Base-by-base conservation (phyloP, 2,113 vertebrate genomes). In the Tragelaphus buxtoni region DNA sequence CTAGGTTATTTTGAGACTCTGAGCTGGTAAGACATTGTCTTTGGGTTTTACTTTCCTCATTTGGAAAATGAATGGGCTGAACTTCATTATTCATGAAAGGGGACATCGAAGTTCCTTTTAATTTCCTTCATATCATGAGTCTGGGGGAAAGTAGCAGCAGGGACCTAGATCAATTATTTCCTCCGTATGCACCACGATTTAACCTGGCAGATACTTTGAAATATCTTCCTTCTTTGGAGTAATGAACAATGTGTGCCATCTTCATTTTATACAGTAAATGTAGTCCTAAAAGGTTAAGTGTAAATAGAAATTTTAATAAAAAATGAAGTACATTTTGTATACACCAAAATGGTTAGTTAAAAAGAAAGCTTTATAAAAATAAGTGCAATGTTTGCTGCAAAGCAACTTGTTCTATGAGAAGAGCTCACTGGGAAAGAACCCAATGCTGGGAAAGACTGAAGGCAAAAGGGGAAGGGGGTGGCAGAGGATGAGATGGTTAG, bases 201-300 rank as follows among this genome's bases (percentile, higher is more conserved):
- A 95, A 69, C n/a, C 80, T 85, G 49, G 55, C 13, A 84, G 26
- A 12, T 82, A 86, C 32, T 45, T 8, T 26, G 58, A 80, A 95
- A 95, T 47, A 58, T 7, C 12, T 74, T 91, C 20, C 63, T 88
- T 87, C 92, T 82, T 53, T 96, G 56, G 72, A 94, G 58, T 82
- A 97, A 89, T 56, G 4, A 88, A 85, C 24, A 95, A 69, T 58
- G 11, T 42, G 35, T 47, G 17, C 18, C 24, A 60, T 5, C 20
- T 96, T 85, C 85, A 93, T 65, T 93, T 92, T 93, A 86, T 13
- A 53, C 6, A 93, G 24, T 91, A 69, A 63, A 87, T 24, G 86
- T 2, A 95, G 24, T 69, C 42, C 58, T 91, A 32, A 91, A 90
- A 82, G 61, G 16, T 42, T 61, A 77, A 92, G 30, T 81, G 26